Evolutionary conservation across 2,113 vertebrate genomes (phyloP), one percentile per base, ranked within the genome.

Genomic region (Callipepla squamata): DNA sequence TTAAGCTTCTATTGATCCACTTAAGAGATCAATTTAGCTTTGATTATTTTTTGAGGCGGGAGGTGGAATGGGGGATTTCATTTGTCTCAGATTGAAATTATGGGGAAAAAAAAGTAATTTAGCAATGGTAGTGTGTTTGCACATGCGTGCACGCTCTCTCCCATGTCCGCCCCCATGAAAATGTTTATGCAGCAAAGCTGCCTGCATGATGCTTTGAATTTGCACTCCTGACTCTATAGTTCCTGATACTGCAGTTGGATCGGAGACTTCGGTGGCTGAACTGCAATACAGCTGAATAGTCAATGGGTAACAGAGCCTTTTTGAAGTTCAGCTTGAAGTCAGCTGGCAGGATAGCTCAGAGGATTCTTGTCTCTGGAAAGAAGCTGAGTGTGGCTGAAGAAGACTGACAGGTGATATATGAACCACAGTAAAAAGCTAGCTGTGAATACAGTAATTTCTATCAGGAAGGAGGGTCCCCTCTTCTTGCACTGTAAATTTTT

Each of bases 1-100:
- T 97, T 97, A 96, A 96, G 91, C 84, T 97, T 94, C 86, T 94
- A 97, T 97, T 86, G 97, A 97, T 97, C 93, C 92, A 97, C 95
- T 97, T 97, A 97, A 90, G 95, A 95, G 94, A 97, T 97, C 70
- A 95, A 94, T 97, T 97, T 96, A 66, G 78, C 85, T 94, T 97
- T 53, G 68, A 95, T 97, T 95, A 90, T 92, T 94, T 96, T 96
- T 69, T 73, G 84, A 92, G 93, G 67, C 92, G 32, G 50, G 0
- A 38, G 50, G 34, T 26, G n/a, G 68, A n/a, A 58, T 58, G 55
- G 48, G 36, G 79, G 59, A 96, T 97, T 96, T 96, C 72, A 90
- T 96, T 92, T 95, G 70, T 93, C 66, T 94, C 63, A 80, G 93
- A 50, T 76, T 94, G 92, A 91, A 67, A 8, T 91, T 82, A 97